Conservation (phyloP, 37 sponge, comb jelly and placozoan species). For the Agelas oroides region DNA sequence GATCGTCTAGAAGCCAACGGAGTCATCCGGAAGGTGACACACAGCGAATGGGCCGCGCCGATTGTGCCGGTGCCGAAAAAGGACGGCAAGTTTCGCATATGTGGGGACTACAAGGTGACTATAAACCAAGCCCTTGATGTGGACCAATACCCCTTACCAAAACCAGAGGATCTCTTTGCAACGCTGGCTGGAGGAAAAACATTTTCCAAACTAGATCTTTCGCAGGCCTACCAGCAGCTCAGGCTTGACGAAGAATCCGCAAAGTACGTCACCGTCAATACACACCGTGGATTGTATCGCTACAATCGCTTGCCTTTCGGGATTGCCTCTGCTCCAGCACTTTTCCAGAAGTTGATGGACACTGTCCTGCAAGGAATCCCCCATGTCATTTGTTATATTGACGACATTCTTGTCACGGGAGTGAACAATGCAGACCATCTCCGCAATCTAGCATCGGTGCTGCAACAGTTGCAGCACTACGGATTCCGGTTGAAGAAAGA, state of each 20-base stretch:
- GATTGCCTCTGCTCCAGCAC: conserved; percentile 42
- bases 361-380: conserved; percentile 31
- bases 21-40: background rate
- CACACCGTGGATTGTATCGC: conserved; percentile 45
- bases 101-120: conserved; percentile 56
- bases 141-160: conserved; percentile 31
- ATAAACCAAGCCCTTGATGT: conserved; percentile 36
- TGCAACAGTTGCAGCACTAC: background rate
- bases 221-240: conserved; percentile 48
- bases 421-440: background rate
- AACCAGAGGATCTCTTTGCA: conserved; percentile 33
- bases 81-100: conserved; percentile 23
- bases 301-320: conserved; percentile 40
- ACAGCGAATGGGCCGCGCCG: too few relatives aligned
- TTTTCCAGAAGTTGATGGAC: conserved; percentile 42
- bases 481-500: conserved; percentile 1
- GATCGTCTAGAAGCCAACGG: conserved; percentile 1
- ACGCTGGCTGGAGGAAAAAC: conserved; percentile 25
- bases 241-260: conserved; percentile 29
- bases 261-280: conserved; percentile 36
- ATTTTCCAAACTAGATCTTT: conserved; percentile 55
- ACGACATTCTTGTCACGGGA: conserved; percentile 26
- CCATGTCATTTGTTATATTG: conserved; percentile 19
- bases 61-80: too few relatives aligned
- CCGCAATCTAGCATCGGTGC: background rate